Conservation (phyloP, 1,140 invertebrate species). For the Drosophila athabasca region DNA sequence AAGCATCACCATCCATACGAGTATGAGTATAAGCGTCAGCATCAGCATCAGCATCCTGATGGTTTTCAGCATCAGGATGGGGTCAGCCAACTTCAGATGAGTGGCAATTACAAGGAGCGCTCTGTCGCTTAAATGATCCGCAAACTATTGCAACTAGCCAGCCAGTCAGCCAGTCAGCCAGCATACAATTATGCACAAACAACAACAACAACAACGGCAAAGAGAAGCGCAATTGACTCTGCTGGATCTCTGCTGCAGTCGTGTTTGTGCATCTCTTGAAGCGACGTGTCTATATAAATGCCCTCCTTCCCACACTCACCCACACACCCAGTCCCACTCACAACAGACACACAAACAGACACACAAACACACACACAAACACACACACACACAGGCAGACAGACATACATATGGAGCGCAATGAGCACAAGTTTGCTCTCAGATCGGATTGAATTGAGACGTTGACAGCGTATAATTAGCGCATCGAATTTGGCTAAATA, state of each 20-base stretch:
- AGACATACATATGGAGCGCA: too few relatives aligned
- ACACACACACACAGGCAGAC: neutral
- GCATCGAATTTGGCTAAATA: slow-evolving; percentile 36
- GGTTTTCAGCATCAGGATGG: neutral
- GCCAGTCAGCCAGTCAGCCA: slow-evolving; percentile 12
- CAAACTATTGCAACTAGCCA: slow-evolving; percentile 31
- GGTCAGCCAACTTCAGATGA: slow-evolving; percentile 34
- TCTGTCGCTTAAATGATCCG: slow-evolving; percentile 44
- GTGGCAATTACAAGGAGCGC: slow-evolving; percentile 49
- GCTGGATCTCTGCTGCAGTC: neutral
- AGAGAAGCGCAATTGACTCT: slow-evolving; percentile 25
- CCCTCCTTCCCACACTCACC: neutral
- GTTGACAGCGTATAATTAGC: slow-evolving; percentile 50
- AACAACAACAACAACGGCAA: slow-evolving; percentile 3
- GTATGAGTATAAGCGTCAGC: too few relatives aligned
- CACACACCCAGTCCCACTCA: neutral
- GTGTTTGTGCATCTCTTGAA: slow-evolving; percentile 38
- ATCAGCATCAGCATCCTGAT: too few relatives aligned
- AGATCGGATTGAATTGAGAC: slow-evolving; percentile 24
- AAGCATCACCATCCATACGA: too few relatives aligned
- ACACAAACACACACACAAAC: too few relatives aligned
- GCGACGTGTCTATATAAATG: slow-evolving; percentile 31
- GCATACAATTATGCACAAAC: slow-evolving; percentile 31
- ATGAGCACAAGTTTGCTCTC: slow-evolving; percentile 9
- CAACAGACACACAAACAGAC: too few relatives aligned